Conservation (phyloP, 2,797 vertebrate species). For the Anas georgica region DNA sequence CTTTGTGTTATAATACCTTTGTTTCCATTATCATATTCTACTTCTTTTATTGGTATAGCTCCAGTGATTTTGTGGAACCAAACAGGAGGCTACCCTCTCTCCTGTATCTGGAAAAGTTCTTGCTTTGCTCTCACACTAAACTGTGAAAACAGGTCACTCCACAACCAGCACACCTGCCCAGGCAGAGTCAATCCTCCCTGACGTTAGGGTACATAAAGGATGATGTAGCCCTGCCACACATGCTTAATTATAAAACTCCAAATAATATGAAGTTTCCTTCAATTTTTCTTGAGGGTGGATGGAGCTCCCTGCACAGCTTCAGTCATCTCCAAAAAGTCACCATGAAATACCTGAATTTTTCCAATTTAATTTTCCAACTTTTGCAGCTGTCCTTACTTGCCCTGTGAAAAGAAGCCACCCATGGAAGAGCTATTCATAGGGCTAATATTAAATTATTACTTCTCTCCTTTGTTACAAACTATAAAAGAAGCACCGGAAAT, state of each 20-base stretch:
- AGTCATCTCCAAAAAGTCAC: not conserved
- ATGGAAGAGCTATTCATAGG: not conserved
- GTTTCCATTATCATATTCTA: not conserved
- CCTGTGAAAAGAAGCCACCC: not conserved
- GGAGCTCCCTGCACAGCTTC: not conserved
- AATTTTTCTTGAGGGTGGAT: not conserved
- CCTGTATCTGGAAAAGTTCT: not conserved
- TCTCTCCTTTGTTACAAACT: not conserved
- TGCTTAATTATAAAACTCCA: not conserved
- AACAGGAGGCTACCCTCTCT: not conserved
- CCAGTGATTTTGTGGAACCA: not conserved
- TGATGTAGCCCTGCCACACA: not conserved
- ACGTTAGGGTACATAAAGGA: not conserved
- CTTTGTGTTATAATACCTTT: not conserved
- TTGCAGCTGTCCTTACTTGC: too few relatives aligned
- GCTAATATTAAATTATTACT: not conserved
- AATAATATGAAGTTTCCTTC: not conserved
- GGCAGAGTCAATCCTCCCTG: fast-evolving
- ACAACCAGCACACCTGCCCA: not conserved
- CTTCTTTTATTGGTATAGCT: not conserved
- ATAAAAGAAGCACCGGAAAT: not conserved
- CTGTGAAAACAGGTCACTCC: not conserved
- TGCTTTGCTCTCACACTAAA: fast-evolving
- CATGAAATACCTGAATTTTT: not conserved
- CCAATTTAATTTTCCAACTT: not conserved